phyloP scores from a whole-genome alignment of 2,888 invertebrate species.

The Odontothrips loti region DNA sequence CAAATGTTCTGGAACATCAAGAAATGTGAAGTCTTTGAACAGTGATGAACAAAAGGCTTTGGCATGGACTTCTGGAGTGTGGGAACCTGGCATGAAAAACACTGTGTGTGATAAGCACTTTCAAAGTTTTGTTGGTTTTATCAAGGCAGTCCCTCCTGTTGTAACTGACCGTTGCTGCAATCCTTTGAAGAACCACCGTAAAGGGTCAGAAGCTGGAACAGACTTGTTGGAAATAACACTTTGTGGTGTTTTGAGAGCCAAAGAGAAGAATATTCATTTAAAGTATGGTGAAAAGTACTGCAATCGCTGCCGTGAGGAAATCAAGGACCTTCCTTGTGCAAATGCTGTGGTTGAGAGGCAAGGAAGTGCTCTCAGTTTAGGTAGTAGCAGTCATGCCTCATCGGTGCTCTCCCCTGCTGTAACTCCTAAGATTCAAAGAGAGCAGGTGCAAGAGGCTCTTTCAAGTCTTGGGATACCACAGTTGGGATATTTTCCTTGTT shows the following conservation, averaged over 20 bases:
- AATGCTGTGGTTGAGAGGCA: neutral
- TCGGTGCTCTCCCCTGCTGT: neutral
- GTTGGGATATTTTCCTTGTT: neutral
- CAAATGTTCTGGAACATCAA: no score
- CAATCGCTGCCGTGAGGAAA: neutral
- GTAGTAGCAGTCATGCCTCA: neutral
- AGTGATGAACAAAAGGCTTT: no score
- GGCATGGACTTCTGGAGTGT: no score
- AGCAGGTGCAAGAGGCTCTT: neutral
- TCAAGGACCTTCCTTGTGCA: neutral
- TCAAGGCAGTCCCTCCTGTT: neutral
- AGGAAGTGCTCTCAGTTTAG: neutral
- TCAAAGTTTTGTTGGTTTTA: neutral
- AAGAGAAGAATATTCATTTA: neutral
- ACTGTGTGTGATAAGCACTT: no score
- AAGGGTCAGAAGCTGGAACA: neutral
- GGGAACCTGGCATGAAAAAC: no score
- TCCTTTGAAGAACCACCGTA: slow-evolving; percentile 14
- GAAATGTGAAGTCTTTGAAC: no score
- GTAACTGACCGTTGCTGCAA: slow-evolving; percentile 14
- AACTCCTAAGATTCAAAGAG: neutral
- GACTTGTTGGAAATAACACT: neutral
- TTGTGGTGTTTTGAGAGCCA: slow-evolving; percentile 13
- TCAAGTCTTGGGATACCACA: neutral
- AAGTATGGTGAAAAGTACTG: slow-evolving; percentile 5